These are phyloP conservation scores for Taphrorychus bicolor DNA, from an alignment of 2,888 invertebrate genomes.

Conservation along the genomic window DNA sequence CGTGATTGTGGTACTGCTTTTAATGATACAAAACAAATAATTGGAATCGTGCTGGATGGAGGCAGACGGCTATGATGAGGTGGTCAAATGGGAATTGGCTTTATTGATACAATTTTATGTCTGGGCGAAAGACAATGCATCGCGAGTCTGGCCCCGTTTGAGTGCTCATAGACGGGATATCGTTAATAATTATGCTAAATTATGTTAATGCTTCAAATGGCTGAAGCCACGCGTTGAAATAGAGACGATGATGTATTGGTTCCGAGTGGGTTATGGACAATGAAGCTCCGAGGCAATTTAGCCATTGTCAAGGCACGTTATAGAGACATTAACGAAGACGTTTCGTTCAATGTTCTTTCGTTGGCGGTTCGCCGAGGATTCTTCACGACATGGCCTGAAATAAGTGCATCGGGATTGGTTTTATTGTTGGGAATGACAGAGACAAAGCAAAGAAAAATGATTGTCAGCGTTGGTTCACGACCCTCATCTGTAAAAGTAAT, in stretches of 20 bases:
- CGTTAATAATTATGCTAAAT: not conserved
- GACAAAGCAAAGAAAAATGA: no score
- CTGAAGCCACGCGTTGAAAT: not conserved
- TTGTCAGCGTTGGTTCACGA: no score
- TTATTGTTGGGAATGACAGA: no score
- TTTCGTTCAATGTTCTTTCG: not conserved
- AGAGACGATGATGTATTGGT: not conserved
- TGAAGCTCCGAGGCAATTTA: conserved; percentile 8
- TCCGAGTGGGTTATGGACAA: not conserved
- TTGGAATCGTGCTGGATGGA: conserved; percentile 11
- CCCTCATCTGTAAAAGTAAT: no score
- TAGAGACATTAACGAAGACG: conserved; percentile 15
- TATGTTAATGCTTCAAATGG: not conserved
- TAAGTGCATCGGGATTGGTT: no score
- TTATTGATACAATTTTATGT: conserved; percentile 9
- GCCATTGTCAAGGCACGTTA: conserved; percentile 13
- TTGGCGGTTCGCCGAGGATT: not conserved
- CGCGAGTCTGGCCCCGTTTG: not conserved
- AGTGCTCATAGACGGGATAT: not conserved
- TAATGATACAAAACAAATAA: conserved; percentile 29
- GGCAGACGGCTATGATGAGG: conserved; percentile 6
- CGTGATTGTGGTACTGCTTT: conserved; percentile 27
- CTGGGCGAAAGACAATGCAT: not conserved
- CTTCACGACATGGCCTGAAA: no score
- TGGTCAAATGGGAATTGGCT: conserved; percentile 8